phyloP scores from a whole-genome alignment of 2,888 invertebrate genomes.

The Corythucha ciliata region DNA sequence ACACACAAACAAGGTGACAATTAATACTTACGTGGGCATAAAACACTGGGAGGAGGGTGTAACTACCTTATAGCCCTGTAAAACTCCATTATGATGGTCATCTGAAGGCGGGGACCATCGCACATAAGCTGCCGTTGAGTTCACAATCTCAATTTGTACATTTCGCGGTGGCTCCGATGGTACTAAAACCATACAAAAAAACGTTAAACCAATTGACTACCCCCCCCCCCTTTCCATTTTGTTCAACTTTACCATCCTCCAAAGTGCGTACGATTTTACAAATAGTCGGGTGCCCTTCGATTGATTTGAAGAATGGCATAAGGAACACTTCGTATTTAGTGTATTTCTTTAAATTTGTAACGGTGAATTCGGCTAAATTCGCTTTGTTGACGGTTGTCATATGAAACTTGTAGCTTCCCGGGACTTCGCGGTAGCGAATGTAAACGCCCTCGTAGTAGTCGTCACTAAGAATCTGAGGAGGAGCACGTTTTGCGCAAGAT shows the following conservation, averaged over 20 bases:
- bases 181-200: constrained; percentile 47
- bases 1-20: no score
- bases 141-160: constrained; percentile 70
- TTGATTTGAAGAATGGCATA: constrained; percentile 76
- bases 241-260: constrained; percentile 34
- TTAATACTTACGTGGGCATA: background rate
- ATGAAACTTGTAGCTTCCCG: constrained; percentile 54
- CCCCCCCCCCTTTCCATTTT: background rate
- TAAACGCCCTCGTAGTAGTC: constrained; percentile 60
- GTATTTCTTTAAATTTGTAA: constrained; percentile 71
- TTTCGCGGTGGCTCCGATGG: constrained; percentile 71
- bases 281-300: constrained; percentile 89
- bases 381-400: constrained; percentile 63
- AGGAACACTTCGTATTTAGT: constrained; percentile 88
- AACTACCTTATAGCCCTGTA: constrained; percentile 80
- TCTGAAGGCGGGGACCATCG: constrained; percentile 72
- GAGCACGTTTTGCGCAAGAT: background rate
- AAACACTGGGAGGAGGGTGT: background rate
- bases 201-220: no score
- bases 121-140: constrained; percentile 68
- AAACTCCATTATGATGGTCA: constrained; percentile 65
- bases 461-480: constrained; percentile 38
- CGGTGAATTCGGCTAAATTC: constrained; percentile 58
- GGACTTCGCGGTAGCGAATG: constrained; percentile 56
- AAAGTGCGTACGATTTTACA: constrained; percentile 59